A percentile compares a stretch with the other conserved stretches of the same genome.
These are phyloP conservation scores for Arvicanthis niloticus DNA, from an alignment of 2,113 vertebrate genomes.

Conservation along the genomic window DNA sequence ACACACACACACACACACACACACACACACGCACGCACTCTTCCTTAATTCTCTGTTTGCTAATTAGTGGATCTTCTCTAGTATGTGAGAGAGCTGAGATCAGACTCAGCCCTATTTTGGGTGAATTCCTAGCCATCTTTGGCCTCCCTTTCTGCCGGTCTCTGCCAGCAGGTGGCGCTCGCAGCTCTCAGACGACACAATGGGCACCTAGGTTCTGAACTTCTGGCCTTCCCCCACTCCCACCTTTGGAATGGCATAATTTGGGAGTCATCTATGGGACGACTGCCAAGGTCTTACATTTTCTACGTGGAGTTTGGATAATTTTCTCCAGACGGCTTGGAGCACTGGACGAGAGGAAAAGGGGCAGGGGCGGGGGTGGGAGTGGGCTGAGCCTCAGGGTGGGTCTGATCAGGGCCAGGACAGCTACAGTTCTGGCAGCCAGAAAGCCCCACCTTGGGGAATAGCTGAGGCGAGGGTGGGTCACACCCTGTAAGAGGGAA, in stretches of 20 bases:
- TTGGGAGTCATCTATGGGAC: constrained; percentile 70
- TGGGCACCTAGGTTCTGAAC: not conserved
- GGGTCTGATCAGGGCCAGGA: not conserved
- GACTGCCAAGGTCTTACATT: constrained; percentile 73
- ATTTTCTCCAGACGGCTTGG: constrained; percentile 57
- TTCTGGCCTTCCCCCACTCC: not conserved
- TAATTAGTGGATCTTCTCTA: not conserved
- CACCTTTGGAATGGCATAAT: constrained; percentile 57
- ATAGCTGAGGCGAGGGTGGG: not conserved
- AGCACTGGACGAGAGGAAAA: constrained; percentile 15
- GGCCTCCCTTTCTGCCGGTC: not conserved
- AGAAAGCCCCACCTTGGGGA: not conserved
- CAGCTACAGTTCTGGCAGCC: not conserved
- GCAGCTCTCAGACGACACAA: constrained; percentile 71
- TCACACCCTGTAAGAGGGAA: constrained; percentile 62
- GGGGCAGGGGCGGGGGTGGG: not conserved
- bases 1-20: too few relatives aligned
- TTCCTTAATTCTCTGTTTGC: not conserved
- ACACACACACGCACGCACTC: not conserved
- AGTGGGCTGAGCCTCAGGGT: not conserved
- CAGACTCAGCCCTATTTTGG: rapidly evolving
- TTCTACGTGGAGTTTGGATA: constrained; percentile 67
- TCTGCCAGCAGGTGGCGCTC: constrained; percentile 86
- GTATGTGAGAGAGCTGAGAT: not conserved
- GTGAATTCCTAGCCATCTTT: not conserved